Percentiles rank a stretch among this genome's conserved stretches.
These are phyloP conservation scores for Pseudanteris insignis DNA, from an alignment of 2,888 invertebrate genomes.

Conservation along the genomic window DNA sequence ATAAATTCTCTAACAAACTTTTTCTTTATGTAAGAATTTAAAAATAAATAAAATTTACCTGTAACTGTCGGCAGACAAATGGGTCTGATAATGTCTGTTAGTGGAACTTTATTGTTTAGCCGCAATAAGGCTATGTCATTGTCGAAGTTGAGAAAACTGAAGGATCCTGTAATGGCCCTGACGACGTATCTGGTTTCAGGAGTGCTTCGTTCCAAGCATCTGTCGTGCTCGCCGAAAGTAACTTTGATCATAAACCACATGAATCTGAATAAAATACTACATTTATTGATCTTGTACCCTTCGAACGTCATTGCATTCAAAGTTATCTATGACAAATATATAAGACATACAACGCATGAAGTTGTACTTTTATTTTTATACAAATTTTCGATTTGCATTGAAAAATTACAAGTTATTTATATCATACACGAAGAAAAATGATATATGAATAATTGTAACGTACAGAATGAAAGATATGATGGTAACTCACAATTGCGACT, in stretches of 20 bases:
- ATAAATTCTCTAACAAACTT: too few relatives aligned
- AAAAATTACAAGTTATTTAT: too few relatives aligned
- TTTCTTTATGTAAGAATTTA: too few relatives aligned
- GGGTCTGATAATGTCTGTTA: slow-evolving; percentile 81
- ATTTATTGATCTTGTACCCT: slow-evolving; percentile 45
- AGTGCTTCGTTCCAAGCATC: slow-evolving; percentile 76
- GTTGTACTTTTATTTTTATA: not conserved
- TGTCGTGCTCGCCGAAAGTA: slow-evolving; percentile 87
- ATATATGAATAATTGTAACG: too few relatives aligned
- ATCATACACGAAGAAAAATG: too few relatives aligned
- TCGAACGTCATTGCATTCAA: too few relatives aligned
- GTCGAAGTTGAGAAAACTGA: slow-evolving; percentile 86
- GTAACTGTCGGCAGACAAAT: slow-evolving; percentile 80
- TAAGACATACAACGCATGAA: too few relatives aligned
- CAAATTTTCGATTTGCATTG: too few relatives aligned
- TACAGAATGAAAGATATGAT: too few relatives aligned
- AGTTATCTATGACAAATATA: too few relatives aligned
- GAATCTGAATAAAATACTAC: slow-evolving; percentile 72
- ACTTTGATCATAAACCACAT: slow-evolving; percentile 93
- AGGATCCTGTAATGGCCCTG: slow-evolving; percentile 80
- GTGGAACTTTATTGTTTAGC: slow-evolving; percentile 82
- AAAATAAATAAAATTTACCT: slow-evolving; percentile 62
- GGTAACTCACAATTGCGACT: too few relatives aligned
- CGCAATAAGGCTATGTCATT: slow-evolving; percentile 86
- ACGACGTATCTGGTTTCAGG: slow-evolving; percentile 80